Evolutionary conservation across 2,797 vertebrate genomes (phyloP), one percentile per base, ranked within the genome.

Genomic region (Spea hammondii): DNA sequence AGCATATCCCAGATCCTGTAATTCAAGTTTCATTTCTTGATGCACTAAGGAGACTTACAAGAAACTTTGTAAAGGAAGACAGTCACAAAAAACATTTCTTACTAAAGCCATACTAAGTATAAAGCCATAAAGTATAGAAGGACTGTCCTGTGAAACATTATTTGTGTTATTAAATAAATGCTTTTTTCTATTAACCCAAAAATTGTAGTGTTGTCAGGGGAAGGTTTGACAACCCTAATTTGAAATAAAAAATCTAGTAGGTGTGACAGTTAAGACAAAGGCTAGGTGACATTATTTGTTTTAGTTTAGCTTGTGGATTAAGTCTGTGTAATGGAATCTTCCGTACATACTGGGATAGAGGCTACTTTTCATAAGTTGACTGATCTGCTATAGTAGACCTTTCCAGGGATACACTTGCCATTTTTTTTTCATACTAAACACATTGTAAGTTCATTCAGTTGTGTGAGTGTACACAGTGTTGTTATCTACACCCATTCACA

Each of bases 351-450:
- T 46, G 11, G 54, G n/a, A 65, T 57, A 64, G 64, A 50, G 55
- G n/a, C 44, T 66, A 46, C 8, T 6, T 55, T 17, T 51, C 60
- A 75, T 66, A 67, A 75, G 67, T 75, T 62, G 73, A 54, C 11
- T 55, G 44, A 75, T 14, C 73, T 67, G 64, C 57, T 53, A 67
- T 7, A 75, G 44, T 10, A 14, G 44, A 54, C 10, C 13, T 67
- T 53, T 57, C 51, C 5, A 13, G 32, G 12, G 4, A 44, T 3
- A 59, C 10, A 17, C 49, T 50, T 65, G 60, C 72, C 64, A 67
- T 66, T 54, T 67, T 74, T 1, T 5, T 55, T 5, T 55, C 13
- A n/a, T 47, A 45, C 4, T 8, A 49, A 32, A 32, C 32, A 32
- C 32, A 32, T 1, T 2, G 32, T 32, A 32, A 0, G 32, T 32